Conservation (phyloP, 2,797 vertebrate genomes). For the Myotis pilosus region DNA sequence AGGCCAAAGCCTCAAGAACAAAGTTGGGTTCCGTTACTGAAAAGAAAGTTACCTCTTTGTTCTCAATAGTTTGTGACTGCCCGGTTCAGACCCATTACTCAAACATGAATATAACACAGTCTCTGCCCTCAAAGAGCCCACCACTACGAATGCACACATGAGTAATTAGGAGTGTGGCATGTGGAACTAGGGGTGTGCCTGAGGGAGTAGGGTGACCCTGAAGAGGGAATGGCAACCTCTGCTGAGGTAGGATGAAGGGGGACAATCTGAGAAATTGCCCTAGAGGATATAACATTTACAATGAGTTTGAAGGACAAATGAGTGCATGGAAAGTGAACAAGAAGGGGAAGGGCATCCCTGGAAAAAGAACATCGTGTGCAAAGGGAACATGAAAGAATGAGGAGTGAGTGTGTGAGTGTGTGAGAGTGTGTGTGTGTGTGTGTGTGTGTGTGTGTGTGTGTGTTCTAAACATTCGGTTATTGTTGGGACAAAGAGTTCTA, state of each 20-base stretch:
- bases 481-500: neutral
- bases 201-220: neutral
- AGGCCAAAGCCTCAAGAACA: neutral
- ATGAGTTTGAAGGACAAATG: neutral
- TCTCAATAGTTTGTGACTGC: neutral
- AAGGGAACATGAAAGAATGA: neutral
- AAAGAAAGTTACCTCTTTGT: slow-evolving; percentile 8
- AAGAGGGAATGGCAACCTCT: neutral
- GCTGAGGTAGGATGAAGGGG: neutral
- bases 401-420: no score
- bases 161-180: neutral
- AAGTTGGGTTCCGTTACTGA: neutral
- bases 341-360: neutral
- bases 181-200: neutral
- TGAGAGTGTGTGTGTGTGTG: no score
- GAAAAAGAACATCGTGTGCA: neutral
- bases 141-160: neutral
- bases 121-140: neutral
- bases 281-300: neutral
- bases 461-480: neutral
- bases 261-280: neutral
- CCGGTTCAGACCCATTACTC: neutral
- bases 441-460: no score
- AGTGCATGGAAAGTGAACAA: neutral
- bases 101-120: neutral